These are phyloP conservation scores for Pomatostomus ruficeps DNA, from an alignment of 2,113 vertebrate genomes.

Conservation along the genomic window DNA sequence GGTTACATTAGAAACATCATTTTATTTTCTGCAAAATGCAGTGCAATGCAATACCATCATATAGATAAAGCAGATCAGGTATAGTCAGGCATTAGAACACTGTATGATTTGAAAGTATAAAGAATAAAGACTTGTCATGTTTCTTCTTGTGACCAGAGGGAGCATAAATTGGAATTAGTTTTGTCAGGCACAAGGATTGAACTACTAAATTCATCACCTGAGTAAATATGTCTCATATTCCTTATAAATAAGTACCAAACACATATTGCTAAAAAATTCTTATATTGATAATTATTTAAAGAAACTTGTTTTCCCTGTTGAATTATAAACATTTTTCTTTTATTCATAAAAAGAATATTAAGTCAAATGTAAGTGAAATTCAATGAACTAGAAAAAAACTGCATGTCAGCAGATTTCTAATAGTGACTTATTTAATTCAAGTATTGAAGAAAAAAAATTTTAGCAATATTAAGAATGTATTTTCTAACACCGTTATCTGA, in stretches of 20 bases:
- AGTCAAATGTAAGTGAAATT: neutral
- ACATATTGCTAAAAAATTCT: neutral
- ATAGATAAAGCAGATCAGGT: neutral
- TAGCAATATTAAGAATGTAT: neutral
- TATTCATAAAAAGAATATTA: neutral
- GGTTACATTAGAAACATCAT: neutral
- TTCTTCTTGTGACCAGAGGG: neutral
- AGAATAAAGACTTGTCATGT: neutral
- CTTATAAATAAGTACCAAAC: neutral
- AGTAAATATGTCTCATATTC: neutral
- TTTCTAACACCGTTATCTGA: neutral
- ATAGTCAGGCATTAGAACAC: neutral
- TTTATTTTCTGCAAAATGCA: neutral
- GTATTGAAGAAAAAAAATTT: neutral
- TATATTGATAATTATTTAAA: neutral
- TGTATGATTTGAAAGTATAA: neutral
- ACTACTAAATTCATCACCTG: neutral
- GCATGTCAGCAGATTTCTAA: neutral
- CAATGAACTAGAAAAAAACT: neutral
- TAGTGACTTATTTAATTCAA: neutral
- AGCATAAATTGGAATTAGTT: neutral
- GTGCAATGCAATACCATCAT: neutral
- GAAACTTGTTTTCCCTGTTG: neutral
- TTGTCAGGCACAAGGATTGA: neutral
- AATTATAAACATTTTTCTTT: neutral